Conservation (phyloP, 2,113 vertebrate genomes). For the Ciconia stormi region DNA sequence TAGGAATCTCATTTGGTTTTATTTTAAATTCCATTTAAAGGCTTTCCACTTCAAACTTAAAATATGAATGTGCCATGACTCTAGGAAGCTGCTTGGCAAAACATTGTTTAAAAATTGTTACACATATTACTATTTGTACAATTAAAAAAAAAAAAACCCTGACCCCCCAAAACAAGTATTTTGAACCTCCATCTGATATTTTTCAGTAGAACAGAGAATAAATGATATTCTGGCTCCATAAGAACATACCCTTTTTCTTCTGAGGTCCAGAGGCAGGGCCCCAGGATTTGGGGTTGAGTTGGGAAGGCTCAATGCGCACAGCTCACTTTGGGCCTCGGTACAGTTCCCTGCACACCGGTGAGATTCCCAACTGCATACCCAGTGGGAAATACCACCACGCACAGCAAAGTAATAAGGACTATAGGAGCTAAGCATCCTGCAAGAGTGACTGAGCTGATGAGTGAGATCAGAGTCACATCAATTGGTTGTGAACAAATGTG, state of each 20-base stretch:
- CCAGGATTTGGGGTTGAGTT: neutral
- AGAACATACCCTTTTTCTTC: neutral
- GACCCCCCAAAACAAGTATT: neutral
- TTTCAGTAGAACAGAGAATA: neutral
- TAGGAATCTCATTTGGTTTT: neutral
- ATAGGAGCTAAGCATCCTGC: neutral
- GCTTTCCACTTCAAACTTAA: neutral
- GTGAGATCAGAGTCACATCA: neutral
- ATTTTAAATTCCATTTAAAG: neutral
- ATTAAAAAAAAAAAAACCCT: neutral
- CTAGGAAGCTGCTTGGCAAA: neutral
- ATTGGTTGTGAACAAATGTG: neutral
- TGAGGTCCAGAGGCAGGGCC: neutral
- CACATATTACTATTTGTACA: neutral
- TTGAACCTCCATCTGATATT: neutral
- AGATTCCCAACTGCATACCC: accelerated
- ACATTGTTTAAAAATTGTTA: neutral
- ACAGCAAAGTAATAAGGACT: neutral
- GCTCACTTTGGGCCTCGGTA: neutral
- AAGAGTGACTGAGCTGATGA: neutral
- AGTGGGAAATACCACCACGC: neutral
- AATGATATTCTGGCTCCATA: neutral
- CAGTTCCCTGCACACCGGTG: neutral
- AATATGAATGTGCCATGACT: neutral
- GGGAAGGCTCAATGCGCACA: neutral